Conservation (phyloP, 2,113 vertebrate genomes). For the Acanthisitta chloris region DNA sequence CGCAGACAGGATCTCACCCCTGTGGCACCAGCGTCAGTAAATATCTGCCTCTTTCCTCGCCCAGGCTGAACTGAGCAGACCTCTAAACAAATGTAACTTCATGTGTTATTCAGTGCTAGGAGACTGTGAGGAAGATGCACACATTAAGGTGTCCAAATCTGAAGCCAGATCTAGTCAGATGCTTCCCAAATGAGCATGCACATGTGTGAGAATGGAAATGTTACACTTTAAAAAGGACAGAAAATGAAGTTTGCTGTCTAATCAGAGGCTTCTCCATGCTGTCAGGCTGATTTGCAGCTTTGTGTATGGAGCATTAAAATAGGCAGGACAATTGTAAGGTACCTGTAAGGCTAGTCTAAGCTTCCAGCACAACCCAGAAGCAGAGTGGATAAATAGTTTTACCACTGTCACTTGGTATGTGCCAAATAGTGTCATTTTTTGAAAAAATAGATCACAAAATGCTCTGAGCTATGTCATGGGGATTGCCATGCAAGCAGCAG, state of each 20-base stretch:
- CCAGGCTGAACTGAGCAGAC: neutral
- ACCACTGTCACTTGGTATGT: neutral
- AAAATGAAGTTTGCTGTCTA: conserved; percentile 48
- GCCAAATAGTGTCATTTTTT: conserved; percentile 29
- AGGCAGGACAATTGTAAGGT: neutral
- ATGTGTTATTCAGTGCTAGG: conserved; percentile 46
- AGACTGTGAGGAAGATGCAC: conserved; percentile 33
- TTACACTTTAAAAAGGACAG: conserved; percentile 52
- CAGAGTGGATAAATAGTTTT: conserved; percentile 26
- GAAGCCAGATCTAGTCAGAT: conserved; percentile 57
- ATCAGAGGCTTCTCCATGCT: neutral
- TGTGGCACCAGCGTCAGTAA: neutral
- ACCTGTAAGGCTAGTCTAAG: neutral
- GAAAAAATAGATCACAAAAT: conserved; percentile 33
- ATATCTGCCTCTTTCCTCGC: neutral
- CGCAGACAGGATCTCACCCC: neutral
- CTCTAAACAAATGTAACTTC: conserved; percentile 35
- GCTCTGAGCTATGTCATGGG: conserved; percentile 8
- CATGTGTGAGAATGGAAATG: conserved; percentile 47
- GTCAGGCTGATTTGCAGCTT: neutral
- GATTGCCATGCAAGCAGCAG: neutral
- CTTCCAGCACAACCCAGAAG: neutral
- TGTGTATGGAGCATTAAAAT: neutral
- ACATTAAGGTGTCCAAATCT: conserved; percentile 46
- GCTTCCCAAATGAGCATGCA: conserved; percentile 54